Base-by-base conservation (phyloP, 2,113 vertebrate species). In the Acanthisitta chloris region DNA sequence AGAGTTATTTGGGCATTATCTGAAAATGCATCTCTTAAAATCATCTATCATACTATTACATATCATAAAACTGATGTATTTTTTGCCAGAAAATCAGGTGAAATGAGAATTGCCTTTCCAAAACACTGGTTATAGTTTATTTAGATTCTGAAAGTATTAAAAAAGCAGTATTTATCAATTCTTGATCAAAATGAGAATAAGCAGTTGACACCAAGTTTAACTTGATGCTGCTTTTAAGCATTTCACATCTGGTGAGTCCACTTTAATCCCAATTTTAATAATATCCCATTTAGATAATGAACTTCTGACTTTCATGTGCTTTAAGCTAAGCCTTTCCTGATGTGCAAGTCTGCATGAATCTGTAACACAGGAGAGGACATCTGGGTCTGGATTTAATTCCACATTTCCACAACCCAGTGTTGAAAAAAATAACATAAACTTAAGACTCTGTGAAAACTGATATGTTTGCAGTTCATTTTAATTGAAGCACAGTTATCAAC, bases 331-430 rank as follows among this genome's bases (percentile, higher is more conserved):
- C 83, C 59, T 96, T 96, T 94, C 67, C 78, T 95, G 86, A 78
- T 96, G 46, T 96, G 49, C 3, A 19, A 91, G 74, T 33, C 64
- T 81, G 61, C 36, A 40, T 57, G 42, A 77, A 82, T 92, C 93
- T 90, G 36, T 92, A 73, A 78, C 31, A 77, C n/a, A 62, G 43
- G 46, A 54, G 59, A 92, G 20, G 77, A 92, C 74, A 86, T 93
- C 64, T 94, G 81, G 51, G 12, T 78, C 76, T 97, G 81, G 58
- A 82, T 96, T 97, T 91, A 91, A 80, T 96, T 90, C 58, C n/a
- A 23, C 33, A 13, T 87, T 94, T 94, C 54, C 62, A 58, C 46
- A 81, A 49, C 17, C 42, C 62, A 86, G 21, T 49, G 46, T 73
- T 93, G 84, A 82, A 86, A 81, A 81, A 91, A 85, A 74, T 49